Conservation (phyloP, 2,113 vertebrate genomes). For the Rhinopomastus cyanomelas region DNA sequence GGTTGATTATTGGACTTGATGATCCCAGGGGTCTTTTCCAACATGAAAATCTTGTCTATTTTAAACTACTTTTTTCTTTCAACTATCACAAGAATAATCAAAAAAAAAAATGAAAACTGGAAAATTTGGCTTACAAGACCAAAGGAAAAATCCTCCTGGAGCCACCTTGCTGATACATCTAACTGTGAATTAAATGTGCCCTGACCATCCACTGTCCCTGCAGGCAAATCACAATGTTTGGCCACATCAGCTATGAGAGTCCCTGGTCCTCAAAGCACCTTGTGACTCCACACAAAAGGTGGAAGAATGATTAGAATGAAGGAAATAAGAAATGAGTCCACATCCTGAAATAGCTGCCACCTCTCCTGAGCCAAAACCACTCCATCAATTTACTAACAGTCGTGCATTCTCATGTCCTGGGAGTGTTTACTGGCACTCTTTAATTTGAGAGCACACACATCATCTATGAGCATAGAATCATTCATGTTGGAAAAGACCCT, state of each 20-base stretch:
- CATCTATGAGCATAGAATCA: too few relatives aligned
- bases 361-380: not conserved
- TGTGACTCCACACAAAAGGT: not conserved
- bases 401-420: not conserved
- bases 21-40: too few relatives aligned
- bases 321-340: too few relatives aligned
- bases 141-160: not conserved
- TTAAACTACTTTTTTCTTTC: not conserved
- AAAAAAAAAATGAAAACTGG: too few relatives aligned
- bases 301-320: too few relatives aligned
- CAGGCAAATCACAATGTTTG: not conserved
- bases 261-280: not conserved
- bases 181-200: not conserved
- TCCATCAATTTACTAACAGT: not conserved
- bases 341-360: fast-evolving
- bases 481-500: too few relatives aligned
- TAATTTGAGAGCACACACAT: not conserved
- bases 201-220: not conserved
- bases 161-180: not conserved
- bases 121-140: not conserved
- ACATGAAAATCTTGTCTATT: not conserved
- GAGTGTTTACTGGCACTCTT: not conserved
- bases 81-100: not conserved
- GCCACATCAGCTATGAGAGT: not conserved
- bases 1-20: too few relatives aligned